Evolutionary conservation across 2,113 vertebrate genomes (phyloP), one percentile per base, ranked within the genome.

Genomic region (Notarius lentiginosus): DNA sequence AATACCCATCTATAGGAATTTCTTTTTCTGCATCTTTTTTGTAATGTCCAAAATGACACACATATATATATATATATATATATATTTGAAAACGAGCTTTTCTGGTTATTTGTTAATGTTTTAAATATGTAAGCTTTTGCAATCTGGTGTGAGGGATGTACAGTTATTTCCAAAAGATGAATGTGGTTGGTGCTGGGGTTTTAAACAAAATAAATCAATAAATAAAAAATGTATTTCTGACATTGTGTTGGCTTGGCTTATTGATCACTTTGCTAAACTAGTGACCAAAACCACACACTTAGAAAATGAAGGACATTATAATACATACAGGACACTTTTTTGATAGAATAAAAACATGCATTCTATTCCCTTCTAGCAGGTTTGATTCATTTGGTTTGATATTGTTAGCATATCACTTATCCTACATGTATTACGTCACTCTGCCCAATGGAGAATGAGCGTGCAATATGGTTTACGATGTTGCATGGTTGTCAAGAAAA

Each of bases 151-250:
- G 56, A 63, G 84, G 88, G 84, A 75, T 81, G 53, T 87, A 82
- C 79, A 76, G 24, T 70, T 73, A 66, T 84, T 84, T 89, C 58
- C 61, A 89, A 80, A 89, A 60, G 47, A 87, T 87, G 65, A 87
- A 84, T 90, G 86, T 87, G 86, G 85, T 61, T 89, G 90, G 88
- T 89, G 90, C 86, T 87, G 84, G 89, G 86, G 79, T 89, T 82
- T 85, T 79, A 89, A 30, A 86, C 83, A 86, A 86, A 56, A 79
- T 14, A 24, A 7, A 72, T 41, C 5, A 7, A 73, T 17, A 77
- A 75, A 77, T 77, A 79, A 79, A 80, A 80, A 53, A 61, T 65
- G 63, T 53, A 83, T 70, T 88, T 83, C 75, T 80, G 75, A 79
- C 41, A 9, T 66, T 55, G 30, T 41, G 47, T 56, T 24, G n/a